These are phyloP conservation scores for Labeo calbasu DNA, from an alignment of 2,797 vertebrate genomes.

Conservation along the genomic window DNA sequence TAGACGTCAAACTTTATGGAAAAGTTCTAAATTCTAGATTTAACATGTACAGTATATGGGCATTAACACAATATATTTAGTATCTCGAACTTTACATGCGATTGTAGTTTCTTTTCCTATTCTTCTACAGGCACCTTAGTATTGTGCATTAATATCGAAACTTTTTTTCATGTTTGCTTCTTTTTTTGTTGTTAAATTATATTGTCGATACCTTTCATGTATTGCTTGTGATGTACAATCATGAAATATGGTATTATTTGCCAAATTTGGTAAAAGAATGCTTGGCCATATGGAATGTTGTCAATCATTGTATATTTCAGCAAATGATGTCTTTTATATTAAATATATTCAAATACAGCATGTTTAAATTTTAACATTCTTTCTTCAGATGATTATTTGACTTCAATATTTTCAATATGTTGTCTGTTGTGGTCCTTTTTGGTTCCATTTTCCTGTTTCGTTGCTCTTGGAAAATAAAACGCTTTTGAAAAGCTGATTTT, in stretches of 20 bases:
- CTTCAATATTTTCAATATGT: constrained; percentile 40
- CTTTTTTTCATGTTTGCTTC: constrained; percentile 1
- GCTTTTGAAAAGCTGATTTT: constrained; percentile 19
- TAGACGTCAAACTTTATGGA: constrained; percentile 30
- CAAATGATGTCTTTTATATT: constrained; percentile 33
- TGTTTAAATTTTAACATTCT: constrained; percentile 48
- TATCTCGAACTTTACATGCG: constrained; percentile 26
- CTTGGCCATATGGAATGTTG: constrained; percentile 23
- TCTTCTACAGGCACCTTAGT: constrained; percentile 35
- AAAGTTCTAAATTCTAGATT: constrained; percentile 17
- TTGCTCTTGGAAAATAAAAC: constrained; percentile 61
- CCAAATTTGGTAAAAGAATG: constrained; percentile 30
- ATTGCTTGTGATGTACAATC: constrained; percentile 41
- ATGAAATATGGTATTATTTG: constrained; percentile 49
- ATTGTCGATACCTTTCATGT: constrained; percentile 27
- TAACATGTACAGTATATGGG: constrained; percentile 53
- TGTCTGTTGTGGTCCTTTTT: constrained; percentile 51
- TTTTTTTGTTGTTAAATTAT: constrained; percentile 32
- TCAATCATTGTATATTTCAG: constrained; percentile 6
- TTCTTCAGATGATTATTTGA: constrained; percentile 39
- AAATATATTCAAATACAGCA: constrained; percentile 42
- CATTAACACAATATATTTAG: constrained; percentile 52
- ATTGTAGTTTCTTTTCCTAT: constrained; percentile 33
- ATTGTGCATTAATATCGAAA: constrained; percentile 15
- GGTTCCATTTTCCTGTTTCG: constrained; percentile 58